These are phyloP conservation scores for Endomychus coccineus DNA, from an alignment of 2,888 invertebrate species.

Conservation along the genomic window DNA sequence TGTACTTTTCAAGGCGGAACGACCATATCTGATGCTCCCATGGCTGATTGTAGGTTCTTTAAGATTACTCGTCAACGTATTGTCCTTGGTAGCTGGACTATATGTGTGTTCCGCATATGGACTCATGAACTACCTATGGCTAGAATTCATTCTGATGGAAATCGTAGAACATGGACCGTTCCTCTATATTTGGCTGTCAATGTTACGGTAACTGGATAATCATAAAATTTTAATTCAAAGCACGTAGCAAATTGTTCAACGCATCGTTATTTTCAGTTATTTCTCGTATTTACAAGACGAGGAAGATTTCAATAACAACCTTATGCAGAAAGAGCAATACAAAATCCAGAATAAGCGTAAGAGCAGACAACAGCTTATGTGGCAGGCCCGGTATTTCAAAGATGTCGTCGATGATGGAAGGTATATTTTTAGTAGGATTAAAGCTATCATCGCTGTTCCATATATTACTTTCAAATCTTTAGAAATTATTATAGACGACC, in stretches of 20 bases:
- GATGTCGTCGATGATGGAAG: too few species aligned
- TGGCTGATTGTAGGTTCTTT: slow-evolving; percentile 49
- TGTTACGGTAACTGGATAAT: slow-evolving; percentile 40
- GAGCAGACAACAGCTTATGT: not conserved
- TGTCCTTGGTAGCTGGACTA: slow-evolving; percentile 43
- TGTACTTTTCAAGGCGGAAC: slow-evolving; percentile 46
- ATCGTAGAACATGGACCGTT: slow-evolving; percentile 44
- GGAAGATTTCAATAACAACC: not conserved
- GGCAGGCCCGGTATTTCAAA: too few species aligned
- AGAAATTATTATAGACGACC: too few species aligned
- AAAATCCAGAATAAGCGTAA: not conserved
- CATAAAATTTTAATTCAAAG: slow-evolving; percentile 1
- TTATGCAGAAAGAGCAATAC: slow-evolving; percentile 2
- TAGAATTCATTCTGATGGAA: slow-evolving; percentile 47
- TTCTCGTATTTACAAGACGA: not conserved
- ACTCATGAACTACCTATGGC: slow-evolving; percentile 44
- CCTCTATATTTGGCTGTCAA: slow-evolving; percentile 47
- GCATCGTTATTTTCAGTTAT: slow-evolving; percentile 2
- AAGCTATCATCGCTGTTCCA: too few species aligned
- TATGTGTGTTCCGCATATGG: slow-evolving; percentile 47
- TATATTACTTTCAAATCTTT: too few species aligned
- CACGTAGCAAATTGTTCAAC: not conserved
- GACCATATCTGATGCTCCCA: slow-evolving; percentile 47
- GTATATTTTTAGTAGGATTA: too few species aligned
- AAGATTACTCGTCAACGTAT: slow-evolving; percentile 3